Evolutionary conservation across 2,888 invertebrate species (phyloP).

Genomic region (Pollenia angustigena): DNA sequence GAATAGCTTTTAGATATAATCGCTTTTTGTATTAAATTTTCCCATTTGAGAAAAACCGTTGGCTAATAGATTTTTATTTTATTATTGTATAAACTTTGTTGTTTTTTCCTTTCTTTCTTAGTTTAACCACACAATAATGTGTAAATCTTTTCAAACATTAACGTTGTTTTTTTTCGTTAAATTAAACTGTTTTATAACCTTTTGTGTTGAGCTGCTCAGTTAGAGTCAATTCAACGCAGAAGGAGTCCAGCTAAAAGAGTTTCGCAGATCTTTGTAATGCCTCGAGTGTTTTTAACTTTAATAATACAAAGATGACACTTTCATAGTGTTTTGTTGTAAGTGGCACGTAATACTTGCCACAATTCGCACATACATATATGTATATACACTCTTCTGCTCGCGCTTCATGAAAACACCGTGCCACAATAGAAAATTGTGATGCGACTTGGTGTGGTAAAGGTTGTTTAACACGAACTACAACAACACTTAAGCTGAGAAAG

Average conservation of each 20-base stretch:
- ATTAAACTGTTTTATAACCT: conserved; percentile 66
- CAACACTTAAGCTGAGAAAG: neutral
- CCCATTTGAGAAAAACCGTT: neutral
- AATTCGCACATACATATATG: neutral
- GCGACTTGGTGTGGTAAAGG: conserved; percentile 21
- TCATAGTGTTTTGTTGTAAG: conserved; percentile 55
- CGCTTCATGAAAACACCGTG: neutral
- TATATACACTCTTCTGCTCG: neutral
- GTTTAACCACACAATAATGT: conserved; percentile 60
- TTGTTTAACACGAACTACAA: conserved; percentile 14
- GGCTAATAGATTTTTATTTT: conserved; percentile 23
- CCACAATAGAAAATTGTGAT: conserved; percentile 37
- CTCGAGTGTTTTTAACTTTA: conserved; percentile 38
- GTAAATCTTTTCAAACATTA: conserved; percentile 60
- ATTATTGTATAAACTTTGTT: neutral
- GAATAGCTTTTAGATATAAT: neutral
- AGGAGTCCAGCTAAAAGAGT: conserved; percentile 16
- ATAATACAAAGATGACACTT: conserved; percentile 50
- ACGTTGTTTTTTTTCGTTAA: conserved; percentile 47
- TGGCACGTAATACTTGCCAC: conserved; percentile 49
- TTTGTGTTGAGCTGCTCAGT: neutral
- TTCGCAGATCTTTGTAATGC: conserved; percentile 40
- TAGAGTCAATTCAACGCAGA: conserved; percentile 13
- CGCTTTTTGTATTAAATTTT: conserved; percentile 9
- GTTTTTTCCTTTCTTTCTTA: conserved; percentile 3